These are phyloP conservation scores for Sebastolobus alascanus DNA, from an alignment of 2,797 vertebrate species.

Conservation along the genomic window DNA sequence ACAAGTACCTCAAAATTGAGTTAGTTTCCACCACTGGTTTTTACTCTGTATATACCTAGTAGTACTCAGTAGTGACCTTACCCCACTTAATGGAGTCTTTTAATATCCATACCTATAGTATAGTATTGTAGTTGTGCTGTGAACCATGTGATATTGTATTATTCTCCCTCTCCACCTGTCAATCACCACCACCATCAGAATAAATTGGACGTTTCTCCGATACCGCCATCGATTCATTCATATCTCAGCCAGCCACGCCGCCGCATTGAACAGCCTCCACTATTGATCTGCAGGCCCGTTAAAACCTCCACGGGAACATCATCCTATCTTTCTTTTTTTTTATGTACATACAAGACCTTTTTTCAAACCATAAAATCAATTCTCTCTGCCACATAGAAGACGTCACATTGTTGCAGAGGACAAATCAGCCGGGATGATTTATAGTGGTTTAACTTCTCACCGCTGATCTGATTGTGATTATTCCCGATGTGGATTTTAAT, in stretches of 20 bases:
- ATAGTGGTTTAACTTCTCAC: constrained; percentile 13
- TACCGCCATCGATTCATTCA: constrained; percentile 58
- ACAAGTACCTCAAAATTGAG: neutral
- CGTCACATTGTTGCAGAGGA: constrained; percentile 12
- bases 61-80: neutral
- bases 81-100: neutral
- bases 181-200: constrained; percentile 50
- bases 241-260: constrained; percentile 43
- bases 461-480: neutral
- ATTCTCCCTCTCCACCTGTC: constrained; percentile 31
- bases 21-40: neutral
- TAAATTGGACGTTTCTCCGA: constrained; percentile 60
- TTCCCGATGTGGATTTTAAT: constrained; percentile 13
- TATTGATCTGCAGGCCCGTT: constrained; percentile 61
- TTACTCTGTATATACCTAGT: neutral
- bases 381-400: neutral
- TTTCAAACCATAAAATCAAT: constrained; percentile 40
- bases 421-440: constrained; percentile 22
- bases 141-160: constrained; percentile 18
- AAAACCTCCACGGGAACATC: constrained; percentile 53
- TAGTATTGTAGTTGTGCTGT: neutral
- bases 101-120: neutral
- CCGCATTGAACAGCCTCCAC: constrained; percentile 25
- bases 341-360: constrained; percentile 27
- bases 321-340: constrained; percentile 1